phyloP scores from a whole-genome alignment of 2,797 vertebrate genomes.

The Etheostoma perlongum region DNA sequence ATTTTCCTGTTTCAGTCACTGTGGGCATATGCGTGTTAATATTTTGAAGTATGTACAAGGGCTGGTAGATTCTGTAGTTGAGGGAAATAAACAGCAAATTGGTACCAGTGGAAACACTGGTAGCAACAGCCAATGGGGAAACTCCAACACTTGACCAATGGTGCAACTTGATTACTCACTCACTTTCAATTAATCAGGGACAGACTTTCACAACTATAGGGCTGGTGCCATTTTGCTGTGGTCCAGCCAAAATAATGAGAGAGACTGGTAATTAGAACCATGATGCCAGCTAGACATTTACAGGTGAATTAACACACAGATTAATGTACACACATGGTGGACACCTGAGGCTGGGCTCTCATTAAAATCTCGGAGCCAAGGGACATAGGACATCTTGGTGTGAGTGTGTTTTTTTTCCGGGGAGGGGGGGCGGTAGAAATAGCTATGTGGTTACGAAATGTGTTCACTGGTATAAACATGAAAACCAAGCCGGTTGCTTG shows the following conservation, averaged over 20 bases:
- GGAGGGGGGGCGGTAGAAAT: slow-evolving; percentile 17
- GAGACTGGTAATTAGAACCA: slow-evolving; percentile 57
- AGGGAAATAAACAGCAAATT: background rate
- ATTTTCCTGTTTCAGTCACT: too few species aligned
- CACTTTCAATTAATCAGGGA: background rate
- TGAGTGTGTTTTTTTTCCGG: too few species aligned
- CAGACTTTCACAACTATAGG: background rate
- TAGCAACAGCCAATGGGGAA: background rate
- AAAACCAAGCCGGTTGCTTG: slow-evolving; percentile 49
- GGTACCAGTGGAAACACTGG: background rate
- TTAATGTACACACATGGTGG: background rate
- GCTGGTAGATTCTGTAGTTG: background rate
- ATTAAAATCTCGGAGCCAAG: slow-evolving; percentile 22
- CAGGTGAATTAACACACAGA: slow-evolving; percentile 52
- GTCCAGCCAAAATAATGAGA: slow-evolving; percentile 40
- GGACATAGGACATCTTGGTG: slow-evolving; percentile 4
- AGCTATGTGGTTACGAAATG: slow-evolving; percentile 28
- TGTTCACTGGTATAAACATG: slow-evolving; percentile 22
- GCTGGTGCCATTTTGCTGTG: background rate
- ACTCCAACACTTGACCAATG: background rate
- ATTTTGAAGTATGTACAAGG: too few species aligned
- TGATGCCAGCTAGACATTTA: slow-evolving; percentile 43
- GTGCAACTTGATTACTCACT: background rate
- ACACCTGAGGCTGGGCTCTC: slow-evolving; percentile 8
- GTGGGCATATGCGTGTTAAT: too few species aligned